Evolutionary conservation across 2,888 invertebrate species (phyloP).

Genomic region (Aelia acuminata): DNA sequence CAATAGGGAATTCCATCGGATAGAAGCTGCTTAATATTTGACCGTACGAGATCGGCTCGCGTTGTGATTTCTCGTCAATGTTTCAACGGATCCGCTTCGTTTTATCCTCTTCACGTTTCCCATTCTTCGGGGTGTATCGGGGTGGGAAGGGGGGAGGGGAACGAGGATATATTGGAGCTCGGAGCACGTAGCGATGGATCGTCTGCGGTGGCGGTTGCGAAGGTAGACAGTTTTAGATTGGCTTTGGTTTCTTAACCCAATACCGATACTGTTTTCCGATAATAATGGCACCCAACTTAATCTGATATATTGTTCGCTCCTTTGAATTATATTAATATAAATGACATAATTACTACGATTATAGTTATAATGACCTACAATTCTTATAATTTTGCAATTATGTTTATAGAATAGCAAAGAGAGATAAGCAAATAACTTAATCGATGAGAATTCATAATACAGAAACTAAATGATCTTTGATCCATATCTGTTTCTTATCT

Average conservation of each 20-base stretch:
- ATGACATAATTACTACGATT: too few relatives aligned
- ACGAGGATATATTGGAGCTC: neutral
- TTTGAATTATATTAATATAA: too few relatives aligned
- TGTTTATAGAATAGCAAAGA: too few relatives aligned
- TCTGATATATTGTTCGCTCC: too few relatives aligned
- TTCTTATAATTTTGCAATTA: too few relatives aligned
- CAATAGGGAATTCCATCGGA: constrained; percentile 39
- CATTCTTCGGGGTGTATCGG: neutral
- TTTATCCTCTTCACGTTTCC: constrained; percentile 17
- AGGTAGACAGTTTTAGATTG: neutral
- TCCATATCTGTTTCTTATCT: too few relatives aligned
- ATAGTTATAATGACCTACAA: too few relatives aligned
- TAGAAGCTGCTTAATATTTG: constrained; percentile 38
- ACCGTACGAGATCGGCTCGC: constrained; percentile 16
- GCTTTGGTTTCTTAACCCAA: neutral
- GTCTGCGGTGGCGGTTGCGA: neutral
- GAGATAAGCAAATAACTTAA: too few relatives aligned
- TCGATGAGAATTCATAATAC: too few relatives aligned
- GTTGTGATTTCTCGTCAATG: constrained; percentile 30
- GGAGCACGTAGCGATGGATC: neutral
- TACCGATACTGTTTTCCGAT: neutral
- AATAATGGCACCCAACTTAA: neutral
- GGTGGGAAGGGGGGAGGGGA: too few relatives aligned
- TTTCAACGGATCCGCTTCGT: constrained; percentile 4
- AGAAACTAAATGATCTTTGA: too few relatives aligned